Evolutionary conservation across 1,140 invertebrate genomes (phyloP).

Genomic region (Drosophila orosa): DNA sequence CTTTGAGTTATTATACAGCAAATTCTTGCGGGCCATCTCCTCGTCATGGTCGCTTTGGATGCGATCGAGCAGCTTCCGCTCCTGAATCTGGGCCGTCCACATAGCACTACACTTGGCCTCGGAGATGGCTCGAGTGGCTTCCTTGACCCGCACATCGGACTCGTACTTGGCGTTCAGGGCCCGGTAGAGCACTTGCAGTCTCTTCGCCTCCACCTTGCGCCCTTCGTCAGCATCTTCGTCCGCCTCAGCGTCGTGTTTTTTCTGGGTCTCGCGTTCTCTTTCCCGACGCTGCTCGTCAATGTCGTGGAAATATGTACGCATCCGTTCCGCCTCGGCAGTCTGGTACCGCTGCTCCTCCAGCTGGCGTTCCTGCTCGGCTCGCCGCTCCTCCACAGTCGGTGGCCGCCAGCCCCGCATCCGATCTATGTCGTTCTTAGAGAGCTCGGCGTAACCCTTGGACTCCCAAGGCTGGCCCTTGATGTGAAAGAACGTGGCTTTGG

Average conservation of each 20-base stretch:
- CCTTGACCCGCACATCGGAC: slow-evolving; percentile 53
- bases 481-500: slow-evolving; percentile 68
- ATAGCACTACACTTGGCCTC: slow-evolving; percentile 73
- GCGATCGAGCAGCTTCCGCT: slow-evolving; percentile 36
- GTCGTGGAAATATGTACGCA: slow-evolving; percentile 50
- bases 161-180: slow-evolving; percentile 52
- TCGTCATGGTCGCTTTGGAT: slow-evolving; percentile 38
- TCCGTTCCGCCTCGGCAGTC: slow-evolving; percentile 55
- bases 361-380: slow-evolving; percentile 40
- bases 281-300: slow-evolving; percentile 64
- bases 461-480: slow-evolving; percentile 62
- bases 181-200: slow-evolving; percentile 41
- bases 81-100: slow-evolving; percentile 67
- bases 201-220: slow-evolving; percentile 48
- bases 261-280: slow-evolving; percentile 48
- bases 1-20: slow-evolving; percentile 57
- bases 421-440: slow-evolving; percentile 47
- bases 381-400: slow-evolving; percentile 50
- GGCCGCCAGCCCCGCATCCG: slow-evolving; percentile 46
- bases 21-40: slow-evolving; percentile 51
- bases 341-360: slow-evolving; percentile 53
- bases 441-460: slow-evolving; percentile 52
- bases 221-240: slow-evolving; percentile 49
- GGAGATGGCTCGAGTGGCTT: slow-evolving; percentile 51
- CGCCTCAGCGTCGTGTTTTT: slow-evolving; percentile 45